Conservation (phyloP, 2,113 vertebrate species). For the Cricetomys ansorgei region DNA sequence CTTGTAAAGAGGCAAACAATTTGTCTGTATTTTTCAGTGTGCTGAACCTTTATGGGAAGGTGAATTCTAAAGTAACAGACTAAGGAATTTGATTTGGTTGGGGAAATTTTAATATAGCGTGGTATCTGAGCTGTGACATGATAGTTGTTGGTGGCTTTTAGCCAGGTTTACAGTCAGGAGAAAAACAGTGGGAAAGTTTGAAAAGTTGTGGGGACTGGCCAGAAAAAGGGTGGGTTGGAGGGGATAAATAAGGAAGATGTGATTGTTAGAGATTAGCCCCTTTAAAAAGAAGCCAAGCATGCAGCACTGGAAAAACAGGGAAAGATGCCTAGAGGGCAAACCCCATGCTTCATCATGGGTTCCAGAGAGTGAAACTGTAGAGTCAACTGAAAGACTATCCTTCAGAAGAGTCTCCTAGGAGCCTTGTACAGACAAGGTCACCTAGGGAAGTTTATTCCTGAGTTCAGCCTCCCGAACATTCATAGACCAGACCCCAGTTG, state of each 20-base stretch:
- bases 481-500: neutral
- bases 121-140: neutral
- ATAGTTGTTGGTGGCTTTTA: neutral
- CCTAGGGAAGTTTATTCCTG: neutral
- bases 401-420: neutral
- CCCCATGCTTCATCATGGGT: neutral
- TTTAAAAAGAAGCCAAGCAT: neutral
- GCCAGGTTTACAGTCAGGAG: neutral
- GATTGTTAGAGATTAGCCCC: neutral
- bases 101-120: neutral
- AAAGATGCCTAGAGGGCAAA: neutral
- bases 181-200: neutral
- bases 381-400: neutral
- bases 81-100: no score
- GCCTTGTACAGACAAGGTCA: neutral
- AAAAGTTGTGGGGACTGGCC: neutral
- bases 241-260: neutral
- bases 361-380: neutral
- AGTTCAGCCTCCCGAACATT: neutral
- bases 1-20: neutral
- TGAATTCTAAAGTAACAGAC: neutral
- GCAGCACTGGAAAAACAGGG: neutral
- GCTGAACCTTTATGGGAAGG: neutral
- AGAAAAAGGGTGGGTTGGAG: neutral
- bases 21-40: neutral